Conservation (phyloP, 2,888 invertebrate species). For the Lasius fuliginosus region DNA sequence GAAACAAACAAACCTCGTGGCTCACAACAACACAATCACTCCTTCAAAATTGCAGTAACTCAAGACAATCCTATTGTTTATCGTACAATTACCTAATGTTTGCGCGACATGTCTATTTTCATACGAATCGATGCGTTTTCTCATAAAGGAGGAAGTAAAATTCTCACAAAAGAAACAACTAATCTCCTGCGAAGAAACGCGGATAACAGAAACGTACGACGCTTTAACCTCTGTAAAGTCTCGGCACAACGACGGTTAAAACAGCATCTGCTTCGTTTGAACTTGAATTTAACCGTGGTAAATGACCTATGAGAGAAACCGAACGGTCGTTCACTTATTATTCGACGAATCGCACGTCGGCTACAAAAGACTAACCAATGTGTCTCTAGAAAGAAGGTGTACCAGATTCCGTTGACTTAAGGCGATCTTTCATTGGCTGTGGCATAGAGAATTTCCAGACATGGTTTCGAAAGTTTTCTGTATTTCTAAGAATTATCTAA, state of each 20-base stretch:
- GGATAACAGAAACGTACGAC: not conserved
- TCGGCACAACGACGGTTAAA: not conserved
- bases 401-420: no score
- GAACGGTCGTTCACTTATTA: not conserved
- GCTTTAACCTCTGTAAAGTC: not conserved
- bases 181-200: no score
- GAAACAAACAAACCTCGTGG: constrained; percentile 28
- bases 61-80: not conserved
- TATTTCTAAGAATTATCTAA: no score
- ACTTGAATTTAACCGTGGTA: not conserved
- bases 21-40: not conserved
- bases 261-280: not conserved
- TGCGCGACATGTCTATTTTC: constrained; percentile 10
- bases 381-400: not conserved
- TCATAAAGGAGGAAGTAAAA: not conserved
- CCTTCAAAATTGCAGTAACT: not conserved
- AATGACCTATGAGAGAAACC: not conserved
- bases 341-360: not conserved
- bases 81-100: constrained; percentile 6
- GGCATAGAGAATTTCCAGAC: not conserved
- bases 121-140: not conserved
- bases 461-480: no score
- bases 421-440: not conserved
- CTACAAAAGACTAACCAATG: not conserved
- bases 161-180: no score